phyloP scores from a whole-genome alignment of 92 coral and sea anemone species.

The Zoanthus gigantus region DNA sequence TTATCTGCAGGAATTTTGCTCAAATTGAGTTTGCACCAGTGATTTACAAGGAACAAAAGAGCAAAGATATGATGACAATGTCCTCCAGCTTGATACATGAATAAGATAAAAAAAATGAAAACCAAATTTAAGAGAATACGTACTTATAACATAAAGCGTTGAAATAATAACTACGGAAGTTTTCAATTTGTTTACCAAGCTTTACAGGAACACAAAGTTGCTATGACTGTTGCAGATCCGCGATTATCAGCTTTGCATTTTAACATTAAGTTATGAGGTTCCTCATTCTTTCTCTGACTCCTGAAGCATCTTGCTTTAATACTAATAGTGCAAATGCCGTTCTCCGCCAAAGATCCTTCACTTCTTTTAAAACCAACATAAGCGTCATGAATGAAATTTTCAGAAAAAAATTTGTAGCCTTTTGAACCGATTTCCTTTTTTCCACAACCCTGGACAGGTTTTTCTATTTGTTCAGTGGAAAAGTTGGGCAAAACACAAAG shows the following conservation, averaged over 20 bases:
- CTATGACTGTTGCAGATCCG: neutral
- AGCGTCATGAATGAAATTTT: no score
- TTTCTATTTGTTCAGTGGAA: no score
- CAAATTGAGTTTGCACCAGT: no score
- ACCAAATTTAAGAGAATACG: no score
- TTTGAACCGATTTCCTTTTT: constrained; percentile 24
- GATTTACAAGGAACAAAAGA: no score
- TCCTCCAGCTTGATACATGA: no score
- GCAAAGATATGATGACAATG: no score
- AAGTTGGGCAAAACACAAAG: neutral
- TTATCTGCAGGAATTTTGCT: no score
- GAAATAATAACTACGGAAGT: neutral
- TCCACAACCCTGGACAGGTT: neutral
- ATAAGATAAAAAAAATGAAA: no score
- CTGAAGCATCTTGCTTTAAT: neutral
- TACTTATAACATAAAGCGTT: no score
- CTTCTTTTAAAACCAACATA: neutral
- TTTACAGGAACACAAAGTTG: neutral
- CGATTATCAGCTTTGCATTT: neutral
- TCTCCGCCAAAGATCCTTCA: neutral
- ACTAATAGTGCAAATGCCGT: neutral
- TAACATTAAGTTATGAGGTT: neutral
- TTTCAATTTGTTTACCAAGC: neutral
- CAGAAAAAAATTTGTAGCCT: constrained; percentile 20
- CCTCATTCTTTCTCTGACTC: neutral